Percentiles rank a stretch among this genome's conserved stretches.
These are phyloP conservation scores for Pammene fasciana DNA, from an alignment of 2,888 invertebrate genomes.

Conservation along the genomic window DNA sequence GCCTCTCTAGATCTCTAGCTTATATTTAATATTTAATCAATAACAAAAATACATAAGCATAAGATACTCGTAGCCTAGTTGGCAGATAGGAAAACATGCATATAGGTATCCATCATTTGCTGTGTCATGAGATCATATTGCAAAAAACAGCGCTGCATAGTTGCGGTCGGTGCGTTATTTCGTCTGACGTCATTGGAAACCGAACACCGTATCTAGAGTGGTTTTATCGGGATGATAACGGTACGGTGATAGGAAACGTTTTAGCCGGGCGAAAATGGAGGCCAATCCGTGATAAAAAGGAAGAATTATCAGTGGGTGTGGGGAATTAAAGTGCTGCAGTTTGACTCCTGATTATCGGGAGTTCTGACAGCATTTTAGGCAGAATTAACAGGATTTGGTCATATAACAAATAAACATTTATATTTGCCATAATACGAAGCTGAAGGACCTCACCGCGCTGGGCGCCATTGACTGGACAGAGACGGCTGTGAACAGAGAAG, in stretches of 20 bases:
- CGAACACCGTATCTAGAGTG: slow-evolving; percentile 66
- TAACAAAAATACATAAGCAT: background rate
- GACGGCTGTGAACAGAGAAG: too few species aligned
- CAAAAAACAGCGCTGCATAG: slow-evolving; percentile 35
- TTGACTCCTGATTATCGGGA: slow-evolving; percentile 8
- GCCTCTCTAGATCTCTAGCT: too few species aligned
- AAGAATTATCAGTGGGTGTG: slow-evolving; percentile 14
- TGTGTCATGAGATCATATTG: slow-evolving; percentile 24
- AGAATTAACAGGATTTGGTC: too few species aligned
- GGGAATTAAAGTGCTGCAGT: slow-evolving; percentile 10
- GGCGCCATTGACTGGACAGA: too few species aligned
- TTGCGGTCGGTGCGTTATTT: slow-evolving; percentile 33
- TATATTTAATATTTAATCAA: background rate
- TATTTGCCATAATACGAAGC: too few species aligned
- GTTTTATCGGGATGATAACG: slow-evolving; percentile 67
- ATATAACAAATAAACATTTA: too few species aligned
- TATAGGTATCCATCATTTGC: slow-evolving; percentile 3
- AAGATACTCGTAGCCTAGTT: background rate
- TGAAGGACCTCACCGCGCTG: too few species aligned
- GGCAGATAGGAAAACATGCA: background rate
- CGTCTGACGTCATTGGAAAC: slow-evolving; percentile 37
- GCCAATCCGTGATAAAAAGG: slow-evolving; percentile 30
- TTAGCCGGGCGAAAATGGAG: slow-evolving; percentile 38
- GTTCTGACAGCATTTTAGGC: background rate
- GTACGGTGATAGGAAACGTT: slow-evolving; percentile 48